Evolutionary conservation across 37 sponge, comb jelly and placozoan genomes (phyloP).

Genomic region (Hormiphora californensis): DNA sequence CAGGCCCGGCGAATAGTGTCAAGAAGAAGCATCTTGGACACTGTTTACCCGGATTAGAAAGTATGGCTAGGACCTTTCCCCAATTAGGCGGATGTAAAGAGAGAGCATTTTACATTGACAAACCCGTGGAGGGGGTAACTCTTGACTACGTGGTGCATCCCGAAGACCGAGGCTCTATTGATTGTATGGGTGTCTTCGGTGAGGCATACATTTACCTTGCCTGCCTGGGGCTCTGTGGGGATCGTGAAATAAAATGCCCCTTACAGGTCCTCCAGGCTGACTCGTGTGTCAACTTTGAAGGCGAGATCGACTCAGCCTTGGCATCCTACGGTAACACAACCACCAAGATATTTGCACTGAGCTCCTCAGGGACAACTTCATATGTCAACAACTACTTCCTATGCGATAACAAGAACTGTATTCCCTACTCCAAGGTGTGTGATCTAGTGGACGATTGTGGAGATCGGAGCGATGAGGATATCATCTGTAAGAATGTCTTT

Average conservation of each 20-base stretch:
- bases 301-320: not conserved
- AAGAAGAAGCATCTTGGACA: not conserved
- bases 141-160: not conserved
- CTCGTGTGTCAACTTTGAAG: not conserved
- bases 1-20: too few relatives aligned
- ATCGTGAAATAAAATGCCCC: not conserved
- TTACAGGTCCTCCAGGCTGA: not conserved
- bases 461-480: slow-evolving; percentile 25
- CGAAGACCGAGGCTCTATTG: not conserved
- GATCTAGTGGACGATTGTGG: slow-evolving; percentile 45
- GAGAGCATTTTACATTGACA: not conserved
- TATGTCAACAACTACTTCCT: not conserved
- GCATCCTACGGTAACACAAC: not conserved
- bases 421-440: not conserved
- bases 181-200: not conserved
- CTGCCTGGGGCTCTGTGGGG: not conserved
- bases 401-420: not conserved
- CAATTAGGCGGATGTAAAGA: not conserved
- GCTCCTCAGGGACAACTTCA: not conserved
- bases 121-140: not conserved
- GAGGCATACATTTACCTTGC: not conserved
- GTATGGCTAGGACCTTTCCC: not conserved
- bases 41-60: not conserved
- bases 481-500: not conserved
- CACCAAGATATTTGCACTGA: not conserved